Conservation (phyloP, 92 coral and sea anemone genomes). For the Zoanthus sansibaricus region DNA sequence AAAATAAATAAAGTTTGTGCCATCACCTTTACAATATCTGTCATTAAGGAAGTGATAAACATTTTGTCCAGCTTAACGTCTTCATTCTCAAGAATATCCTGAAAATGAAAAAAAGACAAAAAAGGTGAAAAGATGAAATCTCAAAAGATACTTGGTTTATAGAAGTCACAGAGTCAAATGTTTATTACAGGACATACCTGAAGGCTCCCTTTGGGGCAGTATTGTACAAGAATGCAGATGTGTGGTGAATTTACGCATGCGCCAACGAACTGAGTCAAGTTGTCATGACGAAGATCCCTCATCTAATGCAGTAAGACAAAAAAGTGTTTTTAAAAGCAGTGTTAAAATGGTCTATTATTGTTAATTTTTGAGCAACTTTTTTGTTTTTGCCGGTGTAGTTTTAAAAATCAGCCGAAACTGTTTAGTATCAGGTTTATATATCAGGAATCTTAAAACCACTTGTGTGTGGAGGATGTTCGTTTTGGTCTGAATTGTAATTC, state of each 20-base stretch:
- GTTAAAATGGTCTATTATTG: no score
- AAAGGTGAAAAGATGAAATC: neutral
- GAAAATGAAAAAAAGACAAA: neutral
- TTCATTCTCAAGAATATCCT: conserved; percentile 95
- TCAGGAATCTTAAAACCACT: no score
- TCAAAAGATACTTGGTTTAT: neutral
- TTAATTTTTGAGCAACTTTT: no score
- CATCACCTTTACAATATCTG: conserved; percentile 92
- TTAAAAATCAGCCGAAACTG: no score
- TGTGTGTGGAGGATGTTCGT: no score
- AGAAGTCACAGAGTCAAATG: neutral
- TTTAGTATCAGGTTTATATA: no score
- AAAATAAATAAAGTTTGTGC: neutral
- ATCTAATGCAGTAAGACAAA: conserved; percentile 53
- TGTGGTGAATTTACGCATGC: conserved; percentile 90
- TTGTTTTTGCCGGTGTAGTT: no score
- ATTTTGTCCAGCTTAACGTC: conserved; percentile 94
- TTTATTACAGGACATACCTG: conserved; percentile 65
- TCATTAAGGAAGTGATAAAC: conserved; percentile 89
- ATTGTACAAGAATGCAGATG: conserved; percentile 82
- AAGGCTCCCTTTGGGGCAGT: conserved; percentile 97
- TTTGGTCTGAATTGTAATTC: no score
- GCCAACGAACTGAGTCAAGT: conserved; percentile 88
- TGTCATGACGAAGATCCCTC: conserved; percentile 92
- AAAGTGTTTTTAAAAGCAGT: no score